phyloP scores from a whole-genome alignment of 2,113 vertebrate genomes.

The Pelodiscus sinensis region DNA sequence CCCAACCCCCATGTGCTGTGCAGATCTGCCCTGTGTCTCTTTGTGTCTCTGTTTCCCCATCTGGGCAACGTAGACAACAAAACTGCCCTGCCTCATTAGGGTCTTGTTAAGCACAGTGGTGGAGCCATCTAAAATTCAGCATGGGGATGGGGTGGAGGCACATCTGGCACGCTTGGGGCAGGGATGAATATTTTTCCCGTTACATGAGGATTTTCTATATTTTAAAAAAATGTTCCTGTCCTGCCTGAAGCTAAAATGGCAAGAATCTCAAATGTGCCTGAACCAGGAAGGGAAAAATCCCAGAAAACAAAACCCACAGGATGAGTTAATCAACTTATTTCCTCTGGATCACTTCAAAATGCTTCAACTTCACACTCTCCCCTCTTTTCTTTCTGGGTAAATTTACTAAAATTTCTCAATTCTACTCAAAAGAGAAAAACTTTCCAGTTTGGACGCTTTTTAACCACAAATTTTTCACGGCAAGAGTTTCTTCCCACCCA shows the following conservation, averaged over 20 bases:
- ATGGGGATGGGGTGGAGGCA: not conserved
- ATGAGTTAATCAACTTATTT: not conserved
- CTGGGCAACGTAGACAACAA: no score
- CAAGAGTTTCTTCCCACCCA: no score
- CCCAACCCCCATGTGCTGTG: no score
- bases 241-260: not conserved
- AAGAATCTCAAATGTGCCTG: not conserved
- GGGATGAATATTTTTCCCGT: not conserved
- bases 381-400: no score
- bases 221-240: not conserved
- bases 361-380: not conserved
- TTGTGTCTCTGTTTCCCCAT: no score
- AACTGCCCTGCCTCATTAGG: no score
- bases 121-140: not conserved
- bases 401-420: no score
- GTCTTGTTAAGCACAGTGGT: not conserved
- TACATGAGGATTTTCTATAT: not conserved
- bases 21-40: no score
- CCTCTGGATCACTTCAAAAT: not conserved
- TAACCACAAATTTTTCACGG: no score
- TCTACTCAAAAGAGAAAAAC: no score
- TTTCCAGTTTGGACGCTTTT: no score
- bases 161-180: not conserved
- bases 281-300: not conserved
- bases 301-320: no score